Base-by-base conservation (phyloP, 2,888 invertebrate species). In the Sialis lutaria region DNA sequence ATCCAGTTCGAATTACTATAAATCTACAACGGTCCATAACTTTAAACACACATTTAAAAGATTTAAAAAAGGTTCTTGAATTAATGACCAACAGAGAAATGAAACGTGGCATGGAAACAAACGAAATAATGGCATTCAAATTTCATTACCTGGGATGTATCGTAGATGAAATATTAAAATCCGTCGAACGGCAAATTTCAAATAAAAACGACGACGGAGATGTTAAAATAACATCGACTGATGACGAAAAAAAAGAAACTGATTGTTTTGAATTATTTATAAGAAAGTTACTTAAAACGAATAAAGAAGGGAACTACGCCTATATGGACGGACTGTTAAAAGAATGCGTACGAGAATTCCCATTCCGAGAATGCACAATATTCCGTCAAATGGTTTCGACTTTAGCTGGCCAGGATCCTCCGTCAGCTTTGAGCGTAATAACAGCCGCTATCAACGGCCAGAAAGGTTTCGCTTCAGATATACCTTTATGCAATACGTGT, bases 81-180 rank as follows among this genome's bases (percentile, higher is more conserved):
- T 62, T 83, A 48, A 76, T 97, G 70, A 79, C 85, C 56, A 88
- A 89, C 57, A 79, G 75, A 55, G 89, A 93, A 68, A 87, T 93
- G 79, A 83, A 86, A 52, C 69, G 79, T 56, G 80, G 81, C 34
- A 69, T 75, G 37, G 88, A 92, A 52, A 77, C 80, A 1, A 95
- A 96, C 60, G 93, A 93, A 69, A 76, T 91, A 31, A 82, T 91
- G 75, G 80, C 89, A 8, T 85, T 90, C 54, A 93, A 93, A 64
- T 85, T 82, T 60, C 89, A 92, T 62, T 88, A 89, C 58, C 65
- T 90, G 5, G 71, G 77, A 31, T 85, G 77, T 63, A 71, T 89
- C 47, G 69, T 85, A n/a, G 72, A 70, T 34, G 83, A 85, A 66
- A 72, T 84, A 45, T 64, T 76, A 51, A 81, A 79, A 56, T 77